Conservation (phyloP, 2,797 vertebrate genomes). For the Pampus argenteus region DNA sequence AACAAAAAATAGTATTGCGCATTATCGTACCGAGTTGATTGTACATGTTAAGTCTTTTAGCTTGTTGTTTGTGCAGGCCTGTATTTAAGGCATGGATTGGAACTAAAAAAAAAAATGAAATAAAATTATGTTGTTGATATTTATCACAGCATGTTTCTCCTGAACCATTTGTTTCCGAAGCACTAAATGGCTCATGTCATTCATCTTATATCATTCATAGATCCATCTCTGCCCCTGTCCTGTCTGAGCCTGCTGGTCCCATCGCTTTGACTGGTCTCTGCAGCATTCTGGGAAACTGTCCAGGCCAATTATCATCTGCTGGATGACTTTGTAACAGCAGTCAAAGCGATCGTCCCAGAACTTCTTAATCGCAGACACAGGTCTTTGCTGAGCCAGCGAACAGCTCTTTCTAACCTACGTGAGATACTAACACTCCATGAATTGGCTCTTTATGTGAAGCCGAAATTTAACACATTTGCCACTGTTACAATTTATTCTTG, state of each 20-base stretch:
- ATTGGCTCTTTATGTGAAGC: not conserved
- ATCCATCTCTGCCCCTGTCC: slow-evolving; percentile 10
- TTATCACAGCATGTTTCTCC: not conserved
- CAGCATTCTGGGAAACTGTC: slow-evolving; percentile 72
- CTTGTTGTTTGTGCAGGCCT: not conserved
- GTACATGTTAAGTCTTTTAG: no score
- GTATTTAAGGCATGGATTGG: no score
- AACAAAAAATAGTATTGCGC: not conserved
- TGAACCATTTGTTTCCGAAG: not conserved
- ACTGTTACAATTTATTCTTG: not conserved
- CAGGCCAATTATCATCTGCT: slow-evolving; percentile 66
- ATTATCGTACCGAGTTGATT: not conserved
- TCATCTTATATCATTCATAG: slow-evolving; percentile 6
- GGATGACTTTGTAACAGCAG: slow-evolving; percentile 65
- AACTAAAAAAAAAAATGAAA: no score
- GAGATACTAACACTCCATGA: not conserved
- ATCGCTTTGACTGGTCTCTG: slow-evolving; percentile 46
- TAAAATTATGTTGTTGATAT: not conserved
- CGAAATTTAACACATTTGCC: not conserved
- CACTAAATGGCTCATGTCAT: not conserved
- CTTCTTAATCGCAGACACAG: slow-evolving; percentile 75
- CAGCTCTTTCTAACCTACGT: not conserved
- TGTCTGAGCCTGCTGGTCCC: slow-evolving; percentile 39
- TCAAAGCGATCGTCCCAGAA: slow-evolving; percentile 65
- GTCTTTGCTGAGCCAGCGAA: slow-evolving; percentile 34